Evolutionary conservation across 2,888 invertebrate genomes (phyloP), one percentile per base, ranked within the genome.

Genomic region (Ectemnius lituratus): DNA sequence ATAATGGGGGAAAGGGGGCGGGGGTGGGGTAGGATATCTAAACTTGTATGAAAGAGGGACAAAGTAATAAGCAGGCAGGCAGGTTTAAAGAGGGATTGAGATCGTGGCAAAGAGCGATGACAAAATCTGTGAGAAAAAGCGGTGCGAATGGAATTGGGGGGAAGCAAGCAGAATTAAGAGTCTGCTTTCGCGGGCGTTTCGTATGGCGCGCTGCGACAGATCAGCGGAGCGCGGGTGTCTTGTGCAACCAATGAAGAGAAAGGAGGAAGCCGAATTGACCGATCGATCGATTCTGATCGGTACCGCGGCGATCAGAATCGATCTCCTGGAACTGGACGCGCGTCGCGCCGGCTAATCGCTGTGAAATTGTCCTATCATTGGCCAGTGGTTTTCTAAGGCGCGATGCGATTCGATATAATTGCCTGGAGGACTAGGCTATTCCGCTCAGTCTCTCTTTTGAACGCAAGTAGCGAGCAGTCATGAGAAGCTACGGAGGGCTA

Each of bases 301-400:
- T 37, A 37, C 3, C 37, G 37, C 37, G 37, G 37, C 37, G 69
- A 69, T 63, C 60, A 11, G 62, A 56, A 62, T 62, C 20, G 46
- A 62, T 45, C 61, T 71, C 73, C 23, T 47, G 59, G 46, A 59
- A 67, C 57, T 57, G 56, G 16, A 27, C 68, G 47, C 68, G 47
- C 47, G 67, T 6, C 37, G 37, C 59, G 70, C 61, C 71, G 67
- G 58, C 70, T 80, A 81, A 82, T 84, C 75, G 78, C 76, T 83
- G 83, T 83, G 84, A 88, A 89, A 88, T 86, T 81, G 87, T 87
- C 86, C 80, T 82, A 86, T 89, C 86, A 85, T 86, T 87, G 83
- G 81, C 76, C 79, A 84, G 77, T 74, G 78, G 76, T 78, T 84
- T 83, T 87, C 83, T 80, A 73, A 81, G 78, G 76, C 76, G 67